Evolutionary conservation across 2,113 vertebrate genomes (phyloP).

Genomic region (Paramormyrops kingsleyae): DNA sequence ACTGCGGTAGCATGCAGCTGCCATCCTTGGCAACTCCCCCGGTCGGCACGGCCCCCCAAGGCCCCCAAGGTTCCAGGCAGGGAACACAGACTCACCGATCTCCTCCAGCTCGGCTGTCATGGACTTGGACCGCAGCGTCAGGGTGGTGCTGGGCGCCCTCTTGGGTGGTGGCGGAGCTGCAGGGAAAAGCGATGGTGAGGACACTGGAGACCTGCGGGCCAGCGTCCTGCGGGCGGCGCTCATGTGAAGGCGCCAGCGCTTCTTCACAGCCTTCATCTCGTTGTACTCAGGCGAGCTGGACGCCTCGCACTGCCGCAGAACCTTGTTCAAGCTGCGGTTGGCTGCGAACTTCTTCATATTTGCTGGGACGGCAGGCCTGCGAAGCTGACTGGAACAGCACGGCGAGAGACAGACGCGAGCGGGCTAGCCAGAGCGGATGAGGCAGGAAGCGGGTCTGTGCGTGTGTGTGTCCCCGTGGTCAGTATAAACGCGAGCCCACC

Average conservation of each 20-base stretch:
- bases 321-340: slow-evolving; percentile 75
- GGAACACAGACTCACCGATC: slow-evolving; percentile 64
- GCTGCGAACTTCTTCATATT: slow-evolving; percentile 60
- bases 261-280: slow-evolving; percentile 81
- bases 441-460: background rate
- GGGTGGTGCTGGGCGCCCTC: slow-evolving; percentile 88
- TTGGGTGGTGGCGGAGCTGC: slow-evolving; percentile 92
- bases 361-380: too few relatives aligned
- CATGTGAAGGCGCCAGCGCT: slow-evolving; percentile 76
- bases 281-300: slow-evolving; percentile 73
- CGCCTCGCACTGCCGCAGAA: slow-evolving; percentile 72
- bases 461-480: background rate
- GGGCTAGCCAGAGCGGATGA: background rate
- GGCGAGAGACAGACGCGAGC: background rate
- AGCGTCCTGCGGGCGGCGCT: slow-evolving; percentile 69
- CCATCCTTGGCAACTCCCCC: background rate
- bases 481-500: background rate
- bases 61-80: background rate
- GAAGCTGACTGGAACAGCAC: background rate
- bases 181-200: slow-evolving; percentile 88
- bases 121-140: slow-evolving; percentile 93
- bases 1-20: background rate
- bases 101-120: slow-evolving; percentile 97
- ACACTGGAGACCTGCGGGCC: slow-evolving; percentile 75
- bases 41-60: background rate